A percentile compares a stretch with the other conserved stretches of the same genome.
These are phyloP conservation scores for Drusus annulatus DNA, from an alignment of 1,140 invertebrate species.

Conservation along the genomic window DNA sequence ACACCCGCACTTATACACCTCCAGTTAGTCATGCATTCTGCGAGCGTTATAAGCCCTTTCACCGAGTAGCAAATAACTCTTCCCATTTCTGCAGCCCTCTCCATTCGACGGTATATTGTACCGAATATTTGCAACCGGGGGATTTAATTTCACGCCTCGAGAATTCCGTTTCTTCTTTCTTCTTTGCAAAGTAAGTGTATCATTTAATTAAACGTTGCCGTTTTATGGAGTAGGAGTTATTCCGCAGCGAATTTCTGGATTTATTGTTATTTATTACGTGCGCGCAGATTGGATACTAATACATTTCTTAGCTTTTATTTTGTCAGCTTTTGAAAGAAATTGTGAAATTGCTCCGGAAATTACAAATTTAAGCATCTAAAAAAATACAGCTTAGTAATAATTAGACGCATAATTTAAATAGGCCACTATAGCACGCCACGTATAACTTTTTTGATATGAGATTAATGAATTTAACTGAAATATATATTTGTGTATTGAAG, in stretches of 20 bases:
- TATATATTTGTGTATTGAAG: no score
- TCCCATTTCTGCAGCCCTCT: background rate
- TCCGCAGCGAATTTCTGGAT: background rate
- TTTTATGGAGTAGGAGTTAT: slow-evolving; percentile 1
- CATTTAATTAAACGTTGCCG: slow-evolving; percentile 50
- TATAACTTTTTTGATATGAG: no score
- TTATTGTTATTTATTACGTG: slow-evolving; percentile 2
- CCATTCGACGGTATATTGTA: slow-evolving; percentile 8
- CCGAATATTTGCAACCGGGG: slow-evolving; percentile 48
- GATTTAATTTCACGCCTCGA: slow-evolving; percentile 55
- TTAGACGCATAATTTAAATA: no score
- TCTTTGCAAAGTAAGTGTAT: slow-evolving; percentile 44
- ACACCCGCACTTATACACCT: background rate
- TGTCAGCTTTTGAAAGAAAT: no score
- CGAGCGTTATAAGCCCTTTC: background rate
- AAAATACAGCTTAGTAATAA: no score
- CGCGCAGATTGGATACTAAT: background rate
- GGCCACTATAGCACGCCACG: no score
- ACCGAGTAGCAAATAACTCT: slow-evolving; percentile 4
- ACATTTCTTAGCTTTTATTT: background rate
- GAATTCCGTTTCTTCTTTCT: slow-evolving; percentile 37
- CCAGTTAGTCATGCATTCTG: background rate
- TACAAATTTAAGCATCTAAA: no score
- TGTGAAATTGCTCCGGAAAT: no score
- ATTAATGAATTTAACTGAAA: no score